Percentiles rank a stretch among this genome's conserved stretches.
These are phyloP conservation scores for Clarias fuscus DNA, from an alignment of 2,797 vertebrate genomes.

Conservation along the genomic window DNA sequence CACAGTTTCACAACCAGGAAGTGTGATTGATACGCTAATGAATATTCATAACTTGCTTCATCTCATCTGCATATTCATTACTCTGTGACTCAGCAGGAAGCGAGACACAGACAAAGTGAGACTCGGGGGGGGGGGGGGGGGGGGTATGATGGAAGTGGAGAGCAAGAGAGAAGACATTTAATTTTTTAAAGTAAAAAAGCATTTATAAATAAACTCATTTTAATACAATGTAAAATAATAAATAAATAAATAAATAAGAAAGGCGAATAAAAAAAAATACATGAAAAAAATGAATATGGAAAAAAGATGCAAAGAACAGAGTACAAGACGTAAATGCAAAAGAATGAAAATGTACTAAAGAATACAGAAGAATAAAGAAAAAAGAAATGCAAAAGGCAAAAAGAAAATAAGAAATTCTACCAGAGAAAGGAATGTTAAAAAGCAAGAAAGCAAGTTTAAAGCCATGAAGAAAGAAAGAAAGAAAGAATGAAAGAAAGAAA, in stretches of 20 bases:
- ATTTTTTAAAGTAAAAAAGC: background rate
- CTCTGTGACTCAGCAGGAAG: slow-evolving; percentile 46
- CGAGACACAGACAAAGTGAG: background rate
- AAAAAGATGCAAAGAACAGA: background rate
- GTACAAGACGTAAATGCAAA: background rate
- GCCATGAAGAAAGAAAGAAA: too few species aligned
- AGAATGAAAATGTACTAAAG: background rate
- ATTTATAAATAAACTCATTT: background rate
- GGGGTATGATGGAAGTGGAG: background rate
- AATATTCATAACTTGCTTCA: slow-evolving; percentile 51
- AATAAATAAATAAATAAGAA: background rate
- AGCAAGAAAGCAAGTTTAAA: too few species aligned
- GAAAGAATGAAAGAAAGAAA: too few species aligned
- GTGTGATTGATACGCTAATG: slow-evolving; percentile 21
- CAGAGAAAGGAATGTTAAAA: too few species aligned
- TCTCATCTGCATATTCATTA: slow-evolving; percentile 32
- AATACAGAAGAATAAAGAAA: background rate
- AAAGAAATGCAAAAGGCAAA: too few species aligned
- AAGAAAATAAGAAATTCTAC: too few species aligned
- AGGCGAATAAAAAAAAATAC: background rate
- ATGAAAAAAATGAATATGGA: background rate
- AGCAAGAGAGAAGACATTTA: background rate
- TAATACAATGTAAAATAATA: background rate
- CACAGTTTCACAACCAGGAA: background rate
- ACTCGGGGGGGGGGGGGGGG: background rate